Evolutionary conservation across 2,888 invertebrate genomes (phyloP).

Genomic region (Microplitis deprimator): DNA sequence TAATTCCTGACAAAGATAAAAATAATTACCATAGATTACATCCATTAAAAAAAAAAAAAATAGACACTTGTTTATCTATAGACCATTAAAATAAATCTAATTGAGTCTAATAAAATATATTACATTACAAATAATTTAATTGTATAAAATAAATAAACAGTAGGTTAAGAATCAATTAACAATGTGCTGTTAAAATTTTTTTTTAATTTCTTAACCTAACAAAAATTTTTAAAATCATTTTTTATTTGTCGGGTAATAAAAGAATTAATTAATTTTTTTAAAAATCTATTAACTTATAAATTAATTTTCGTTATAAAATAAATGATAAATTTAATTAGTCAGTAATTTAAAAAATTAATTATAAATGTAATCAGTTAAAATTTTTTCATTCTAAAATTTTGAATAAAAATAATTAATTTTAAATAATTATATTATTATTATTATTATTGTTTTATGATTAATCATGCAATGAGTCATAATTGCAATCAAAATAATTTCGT

Average conservation of each 20-base stretch:
- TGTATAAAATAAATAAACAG: neutral
- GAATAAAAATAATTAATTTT: too few species aligned
- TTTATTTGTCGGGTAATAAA: neutral
- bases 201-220: neutral
- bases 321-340: too few species aligned
- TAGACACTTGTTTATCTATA: too few species aligned
- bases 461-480: neutral
- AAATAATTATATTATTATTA: neutral
- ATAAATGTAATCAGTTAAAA: too few species aligned
- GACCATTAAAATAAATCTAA: neutral
- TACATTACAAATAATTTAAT: neutral
- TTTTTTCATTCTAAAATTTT: too few species aligned
- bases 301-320: too few species aligned
- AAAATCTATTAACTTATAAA: too few species aligned
- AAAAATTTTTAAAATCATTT: neutral
- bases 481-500: neutral
- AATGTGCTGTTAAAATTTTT: neutral
- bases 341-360: too few species aligned
- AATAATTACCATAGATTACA: too few species aligned
- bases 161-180: neutral
- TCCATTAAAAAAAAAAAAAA: too few species aligned
- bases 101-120: neutral
- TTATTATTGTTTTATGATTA: neutral
- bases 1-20: too few species aligned
- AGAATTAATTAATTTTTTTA: neutral